phyloP scores from a whole-genome alignment of 2,113 vertebrate species.

The Grammomys dolichurus region DNA sequence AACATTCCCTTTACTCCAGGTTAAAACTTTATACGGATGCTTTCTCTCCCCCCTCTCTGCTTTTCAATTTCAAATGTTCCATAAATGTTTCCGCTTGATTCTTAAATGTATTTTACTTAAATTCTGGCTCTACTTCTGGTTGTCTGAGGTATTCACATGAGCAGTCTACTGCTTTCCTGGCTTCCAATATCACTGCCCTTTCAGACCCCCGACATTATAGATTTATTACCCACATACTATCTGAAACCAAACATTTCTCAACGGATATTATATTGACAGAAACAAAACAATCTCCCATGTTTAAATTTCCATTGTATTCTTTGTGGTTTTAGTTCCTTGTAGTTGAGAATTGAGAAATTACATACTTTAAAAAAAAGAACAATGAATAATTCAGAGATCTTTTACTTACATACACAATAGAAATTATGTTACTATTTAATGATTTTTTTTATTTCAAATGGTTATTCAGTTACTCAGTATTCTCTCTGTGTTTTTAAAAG shows the following conservation, averaged over 20 bases:
- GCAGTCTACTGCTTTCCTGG: not conserved
- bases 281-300: not conserved
- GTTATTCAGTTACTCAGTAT: not conserved
- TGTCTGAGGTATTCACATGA: not conserved
- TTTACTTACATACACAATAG: not conserved
- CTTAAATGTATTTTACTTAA: not conserved
- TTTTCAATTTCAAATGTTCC: not conserved
- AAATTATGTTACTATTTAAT: not conserved
- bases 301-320: too few species aligned
- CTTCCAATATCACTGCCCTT: not conserved
- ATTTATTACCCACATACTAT: not conserved
- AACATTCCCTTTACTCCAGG: not conserved
- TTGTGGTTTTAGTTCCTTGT: not conserved
- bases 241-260: not conserved
- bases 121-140: not conserved
- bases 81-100: not conserved
- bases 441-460: not conserved
- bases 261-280: not conserved
- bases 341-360: not conserved
- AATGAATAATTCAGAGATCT: not conserved
- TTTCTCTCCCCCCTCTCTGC: not conserved
- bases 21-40: not conserved
- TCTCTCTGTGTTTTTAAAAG: not conserved
- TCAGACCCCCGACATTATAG: not conserved
- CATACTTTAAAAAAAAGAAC: not conserved